Evolutionary conservation across 2,113 vertebrate species (phyloP).

Genomic region (Cercopithecus mona): DNA sequence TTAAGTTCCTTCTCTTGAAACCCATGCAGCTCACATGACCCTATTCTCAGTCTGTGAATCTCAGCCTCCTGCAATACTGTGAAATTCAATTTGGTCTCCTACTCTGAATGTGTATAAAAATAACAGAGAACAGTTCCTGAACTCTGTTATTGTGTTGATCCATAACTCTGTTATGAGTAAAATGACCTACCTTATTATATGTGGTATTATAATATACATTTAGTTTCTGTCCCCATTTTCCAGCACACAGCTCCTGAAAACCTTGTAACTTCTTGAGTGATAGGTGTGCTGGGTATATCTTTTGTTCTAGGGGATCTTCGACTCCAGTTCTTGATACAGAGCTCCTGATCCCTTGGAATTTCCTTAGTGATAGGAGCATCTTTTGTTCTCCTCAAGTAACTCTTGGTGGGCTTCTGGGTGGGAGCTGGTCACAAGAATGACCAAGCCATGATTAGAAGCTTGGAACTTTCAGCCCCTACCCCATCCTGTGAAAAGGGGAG

Average conservation of each 20-base stretch:
- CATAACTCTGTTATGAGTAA: not conserved
- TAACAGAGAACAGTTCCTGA: not conserved
- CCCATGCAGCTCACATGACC: not conserved
- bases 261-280: not conserved
- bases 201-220: not conserved
- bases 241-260: not conserved
- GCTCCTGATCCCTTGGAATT: not conserved
- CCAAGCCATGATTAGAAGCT: not conserved
- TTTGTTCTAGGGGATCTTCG: not conserved
- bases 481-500: not conserved
- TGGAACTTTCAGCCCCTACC: not conserved
- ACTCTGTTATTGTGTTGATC: not conserved
- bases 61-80: not conserved
- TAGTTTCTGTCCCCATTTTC: not conserved
- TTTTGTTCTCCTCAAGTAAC: not conserved
- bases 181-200: not conserved
- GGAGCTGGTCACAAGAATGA: not conserved
- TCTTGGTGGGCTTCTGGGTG: not conserved
- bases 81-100: not conserved
- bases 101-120: not conserved
- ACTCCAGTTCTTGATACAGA: not conserved
- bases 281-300: not conserved
- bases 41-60: not conserved
- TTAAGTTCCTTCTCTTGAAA: slow-evolving; percentile 4
- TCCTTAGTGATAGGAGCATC: not conserved